Base-by-base conservation (phyloP, 2,888 invertebrate species). In the Notodonta ziczac region DNA sequence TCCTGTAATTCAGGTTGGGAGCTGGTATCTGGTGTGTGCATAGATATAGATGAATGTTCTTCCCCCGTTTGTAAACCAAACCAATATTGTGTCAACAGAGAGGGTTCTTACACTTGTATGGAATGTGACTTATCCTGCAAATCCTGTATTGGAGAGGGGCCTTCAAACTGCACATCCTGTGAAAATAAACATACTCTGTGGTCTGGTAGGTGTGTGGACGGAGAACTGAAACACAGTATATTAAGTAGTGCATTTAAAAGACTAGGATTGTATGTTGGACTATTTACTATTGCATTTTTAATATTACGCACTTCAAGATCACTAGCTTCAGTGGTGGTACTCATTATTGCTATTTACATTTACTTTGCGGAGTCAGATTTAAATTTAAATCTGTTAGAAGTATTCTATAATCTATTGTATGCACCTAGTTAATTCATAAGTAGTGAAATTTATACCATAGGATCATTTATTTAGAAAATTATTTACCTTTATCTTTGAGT, bases 11-110 rank as follows among this genome's bases (percentile, higher is more conserved):
- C 86, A 46, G 99, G 99, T 4, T 99, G 98, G 97, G 82, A 94
- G 50, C 92, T 95, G 86, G 92, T 95, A 62, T 91, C 95, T 1
- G 96, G 95, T 66, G 96, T 95, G 0, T 99, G 99, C 86, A 81
- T 94, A 61, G 98, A 98, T 87, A 86, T 98, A 12, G 95, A 99
- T 89, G 98, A 98, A 90, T 99, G 98, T 84, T 80, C 94, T 24
- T 82, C 87, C 52, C 84, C 87, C 40, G 83, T 89, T 13, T 96
- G 96, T 80, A 89, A 93, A 13, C 82, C 88, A 6, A 95, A 96
- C 83, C 95, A 98, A 81, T 98, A 97, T 85, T 99, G 99, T 89
- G 94, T 97, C 0, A 99, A 99, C 83, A 96, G 94, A 63, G 97
- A 97, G 76, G 98, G 99, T 12, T 96, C 97, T 2, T 97, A 95